Conservation (phyloP, 1,140 invertebrate genomes). For the Heliconius congener region DNA sequence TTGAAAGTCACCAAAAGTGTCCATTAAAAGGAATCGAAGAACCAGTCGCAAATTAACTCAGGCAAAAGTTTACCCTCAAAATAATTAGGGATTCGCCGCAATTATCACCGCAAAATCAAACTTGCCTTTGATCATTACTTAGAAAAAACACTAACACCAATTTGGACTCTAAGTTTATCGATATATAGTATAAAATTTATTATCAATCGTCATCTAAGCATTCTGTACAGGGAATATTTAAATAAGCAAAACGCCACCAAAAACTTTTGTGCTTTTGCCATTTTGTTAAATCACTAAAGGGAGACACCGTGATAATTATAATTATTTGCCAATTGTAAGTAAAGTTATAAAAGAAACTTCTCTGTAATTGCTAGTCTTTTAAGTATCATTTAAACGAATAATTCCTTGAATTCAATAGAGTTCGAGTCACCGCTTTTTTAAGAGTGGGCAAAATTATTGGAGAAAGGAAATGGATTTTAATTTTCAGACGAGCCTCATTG, state of each 20-base stretch:
- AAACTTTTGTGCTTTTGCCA: slow-evolving; percentile 72
- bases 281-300: slow-evolving; percentile 74
- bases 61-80: slow-evolving; percentile 80
- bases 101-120: slow-evolving; percentile 81
- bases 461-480: slow-evolving; percentile 63
- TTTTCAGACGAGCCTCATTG: slow-evolving; percentile 58
- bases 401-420: slow-evolving; percentile 64
- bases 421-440: slow-evolving; percentile 58
- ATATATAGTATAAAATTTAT: slow-evolving; percentile 52
- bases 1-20: slow-evolving; percentile 78
- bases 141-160: slow-evolving; percentile 45
- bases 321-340: slow-evolving; percentile 78
- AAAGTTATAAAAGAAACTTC: slow-evolving; percentile 64
- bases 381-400: slow-evolving; percentile 76
- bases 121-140: slow-evolving; percentile 75
- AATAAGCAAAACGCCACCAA: slow-evolving; percentile 69
- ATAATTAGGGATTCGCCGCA: slow-evolving; percentile 81
- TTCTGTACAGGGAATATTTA: slow-evolving; percentile 68
- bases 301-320: slow-evolving; percentile 72
- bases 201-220: slow-evolving; percentile 46
- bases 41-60: slow-evolving; percentile 73
- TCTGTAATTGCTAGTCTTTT: slow-evolving; percentile 67
- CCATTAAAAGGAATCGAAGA: slow-evolving; percentile 79
- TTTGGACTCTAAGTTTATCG: slow-evolving; percentile 23
- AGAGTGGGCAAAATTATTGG: slow-evolving; percentile 59